A percentile compares a stretch with the other conserved stretches of the same genome.
Evolutionary conservation across 2,797 vertebrate genomes (phyloP).

Genomic region (Clarias fuscus): DNA sequence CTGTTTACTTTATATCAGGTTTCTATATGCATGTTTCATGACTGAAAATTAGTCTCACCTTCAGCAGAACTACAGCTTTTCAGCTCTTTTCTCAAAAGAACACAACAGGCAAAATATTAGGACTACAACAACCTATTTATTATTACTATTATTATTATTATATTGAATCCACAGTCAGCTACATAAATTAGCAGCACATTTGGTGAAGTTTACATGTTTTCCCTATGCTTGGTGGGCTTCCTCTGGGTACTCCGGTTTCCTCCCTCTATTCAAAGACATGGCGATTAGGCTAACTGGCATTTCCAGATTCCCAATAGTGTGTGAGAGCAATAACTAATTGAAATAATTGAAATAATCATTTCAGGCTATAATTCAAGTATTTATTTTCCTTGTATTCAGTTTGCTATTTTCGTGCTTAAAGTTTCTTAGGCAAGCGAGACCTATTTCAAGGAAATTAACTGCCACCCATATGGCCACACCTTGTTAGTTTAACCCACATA

Average conservation of each 20-base stretch:
- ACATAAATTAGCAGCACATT: no score
- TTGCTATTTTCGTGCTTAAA: neutral
- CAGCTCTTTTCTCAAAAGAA: neutral
- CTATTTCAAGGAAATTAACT: neutral
- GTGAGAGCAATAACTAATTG: neutral
- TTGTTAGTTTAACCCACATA: neutral
- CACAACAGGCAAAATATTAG: neutral
- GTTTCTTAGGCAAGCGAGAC: neutral
- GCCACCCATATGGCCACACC: neutral
- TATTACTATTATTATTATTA: neutral
- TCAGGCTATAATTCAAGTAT: neutral
- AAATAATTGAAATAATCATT: neutral
- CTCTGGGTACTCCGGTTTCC: no score
- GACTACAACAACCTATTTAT: neutral
- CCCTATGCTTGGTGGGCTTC: no score
- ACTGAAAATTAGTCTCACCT: neutral
- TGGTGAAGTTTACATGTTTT: no score
- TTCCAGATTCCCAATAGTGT: no score
- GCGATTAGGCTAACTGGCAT: no score
- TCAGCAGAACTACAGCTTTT: neutral
- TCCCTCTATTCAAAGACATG: no score
- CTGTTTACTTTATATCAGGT: neutral
- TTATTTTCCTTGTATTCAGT: neutral
- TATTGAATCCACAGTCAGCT: no score
- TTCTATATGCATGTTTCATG: neutral